phyloP scores from a whole-genome alignment of 2,888 invertebrate species.

The Endotricha flammealis region DNA sequence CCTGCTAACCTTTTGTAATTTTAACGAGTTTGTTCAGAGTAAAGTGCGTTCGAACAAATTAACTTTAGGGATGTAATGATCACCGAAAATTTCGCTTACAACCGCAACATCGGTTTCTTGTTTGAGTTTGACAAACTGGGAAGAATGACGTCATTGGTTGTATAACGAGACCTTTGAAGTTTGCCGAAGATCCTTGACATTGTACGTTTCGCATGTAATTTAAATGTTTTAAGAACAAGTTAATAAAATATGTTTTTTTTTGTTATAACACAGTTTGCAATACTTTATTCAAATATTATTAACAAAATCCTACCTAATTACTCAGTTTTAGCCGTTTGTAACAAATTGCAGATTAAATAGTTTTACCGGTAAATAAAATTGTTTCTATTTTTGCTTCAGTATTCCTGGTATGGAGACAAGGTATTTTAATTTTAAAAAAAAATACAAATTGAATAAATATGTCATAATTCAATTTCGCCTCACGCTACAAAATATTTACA shows the following conservation, averaged over 20 bases:
- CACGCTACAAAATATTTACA: constrained; percentile 8
- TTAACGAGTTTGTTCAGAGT: constrained; percentile 50
- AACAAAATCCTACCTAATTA: too few relatives aligned
- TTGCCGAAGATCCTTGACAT: background rate
- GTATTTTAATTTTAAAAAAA: background rate
- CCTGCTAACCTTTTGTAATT: constrained; percentile 49
- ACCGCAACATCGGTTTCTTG: constrained; percentile 14
- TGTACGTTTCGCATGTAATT: too few relatives aligned
- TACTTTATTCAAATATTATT: too few relatives aligned
- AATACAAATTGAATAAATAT: background rate
- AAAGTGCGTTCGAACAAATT: constrained; percentile 37
- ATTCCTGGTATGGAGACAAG: too few relatives aligned
- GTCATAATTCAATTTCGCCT: constrained; percentile 8
- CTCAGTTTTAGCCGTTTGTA: too few relatives aligned
- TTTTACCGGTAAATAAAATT: too few relatives aligned
- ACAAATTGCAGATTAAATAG: too few relatives aligned
- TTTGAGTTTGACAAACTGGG: constrained; percentile 16
- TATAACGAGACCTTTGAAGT: background rate
- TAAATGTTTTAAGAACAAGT: too few relatives aligned
- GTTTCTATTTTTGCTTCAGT: too few relatives aligned
- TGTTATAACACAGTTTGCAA: too few relatives aligned
- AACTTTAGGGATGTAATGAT: constrained; percentile 31
- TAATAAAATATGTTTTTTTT: too few relatives aligned
- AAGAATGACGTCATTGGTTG: constrained; percentile 7
- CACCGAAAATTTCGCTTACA: constrained; percentile 20